These are phyloP conservation scores for Altica lythri DNA, from an alignment of 2,888 invertebrate species.

Conservation along the genomic window DNA sequence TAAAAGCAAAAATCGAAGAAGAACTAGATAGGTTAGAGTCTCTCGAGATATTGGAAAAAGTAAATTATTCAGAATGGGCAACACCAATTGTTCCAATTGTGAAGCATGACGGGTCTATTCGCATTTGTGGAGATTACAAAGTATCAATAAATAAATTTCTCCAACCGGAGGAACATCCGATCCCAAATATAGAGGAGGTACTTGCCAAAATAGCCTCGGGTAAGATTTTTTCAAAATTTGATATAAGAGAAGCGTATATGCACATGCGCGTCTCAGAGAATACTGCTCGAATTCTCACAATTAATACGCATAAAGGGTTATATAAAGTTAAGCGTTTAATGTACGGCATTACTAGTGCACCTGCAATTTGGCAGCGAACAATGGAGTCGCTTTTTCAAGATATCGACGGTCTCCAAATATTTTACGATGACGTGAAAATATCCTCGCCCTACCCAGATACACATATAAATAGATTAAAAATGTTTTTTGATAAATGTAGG, in stretches of 20 bases:
- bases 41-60: neutral
- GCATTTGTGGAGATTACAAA: conserved; percentile 19
- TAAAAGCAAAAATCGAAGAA: conserved; percentile 15
- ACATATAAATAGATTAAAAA: conserved; percentile 38
- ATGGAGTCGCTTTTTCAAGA: conserved; percentile 44
- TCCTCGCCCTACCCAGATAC: conserved; percentile 37
- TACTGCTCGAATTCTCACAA: conserved; percentile 31
- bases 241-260: neutral
- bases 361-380: conserved; percentile 31
- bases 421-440: conserved; percentile 46
- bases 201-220: neutral
- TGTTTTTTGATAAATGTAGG: conserved; percentile 23
- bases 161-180: conserved; percentile 15
- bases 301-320: conserved; percentile 50
- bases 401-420: conserved; percentile 42
- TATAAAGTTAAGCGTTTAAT: conserved; percentile 45
- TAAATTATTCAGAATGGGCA: conserved; percentile 15
- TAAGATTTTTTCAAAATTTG: neutral
- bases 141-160: conserved; percentile 9
- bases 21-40: conserved; percentile 11
- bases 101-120: conserved; percentile 10
- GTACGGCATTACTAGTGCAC: conserved; percentile 44
- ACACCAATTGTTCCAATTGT: conserved; percentile 20
- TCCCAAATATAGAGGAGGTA: conserved; percentile 13
- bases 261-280: neutral